Conservation (phyloP, 37 sponge, comb jelly and placozoan genomes). For the Bolinopsis microptera region DNA sequence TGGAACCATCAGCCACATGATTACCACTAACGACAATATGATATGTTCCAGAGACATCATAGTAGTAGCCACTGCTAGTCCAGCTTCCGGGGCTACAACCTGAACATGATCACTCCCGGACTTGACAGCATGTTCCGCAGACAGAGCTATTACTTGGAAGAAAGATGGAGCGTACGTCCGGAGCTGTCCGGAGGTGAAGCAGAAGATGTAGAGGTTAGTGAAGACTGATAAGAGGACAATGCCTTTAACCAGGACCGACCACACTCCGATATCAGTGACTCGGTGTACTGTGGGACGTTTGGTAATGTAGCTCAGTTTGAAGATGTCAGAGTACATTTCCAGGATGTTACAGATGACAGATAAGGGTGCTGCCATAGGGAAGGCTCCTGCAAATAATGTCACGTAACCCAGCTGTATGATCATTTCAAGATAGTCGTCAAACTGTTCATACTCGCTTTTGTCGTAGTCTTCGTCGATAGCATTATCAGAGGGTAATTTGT, state of each 20-base stretch:
- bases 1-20: neutral
- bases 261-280: slow-evolving; percentile 75
- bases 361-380: slow-evolving; percentile 73
- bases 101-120: neutral
- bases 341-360: slow-evolving; percentile 75
- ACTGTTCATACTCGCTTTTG: slow-evolving; percentile 75
- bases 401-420: slow-evolving; percentile 88
- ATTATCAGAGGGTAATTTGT: neutral
- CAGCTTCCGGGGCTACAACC: neutral
- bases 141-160: neutral
- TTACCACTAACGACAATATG: neutral
- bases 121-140: neutral
- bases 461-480: neutral
- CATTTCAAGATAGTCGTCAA: slow-evolving; percentile 90
- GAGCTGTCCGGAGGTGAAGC: slow-evolving; percentile 83
- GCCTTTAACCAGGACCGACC: slow-evolving; percentile 74
- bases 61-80: neutral
- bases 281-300: slow-evolving; percentile 70
- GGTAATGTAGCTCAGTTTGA: slow-evolving; percentile 74
- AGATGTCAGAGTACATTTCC: slow-evolving; percentile 77
- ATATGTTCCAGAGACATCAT: neutral
- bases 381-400: slow-evolving; percentile 82
- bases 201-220: slow-evolving; percentile 80
- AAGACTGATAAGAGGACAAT: slow-evolving; percentile 78
- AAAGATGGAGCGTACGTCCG: slow-evolving; percentile 56